Evolutionary conservation across 92 coral and sea anemone species (phyloP), one percentile per base, ranked within the genome.

Genomic region (Chrysogorgia sp.): DNA sequence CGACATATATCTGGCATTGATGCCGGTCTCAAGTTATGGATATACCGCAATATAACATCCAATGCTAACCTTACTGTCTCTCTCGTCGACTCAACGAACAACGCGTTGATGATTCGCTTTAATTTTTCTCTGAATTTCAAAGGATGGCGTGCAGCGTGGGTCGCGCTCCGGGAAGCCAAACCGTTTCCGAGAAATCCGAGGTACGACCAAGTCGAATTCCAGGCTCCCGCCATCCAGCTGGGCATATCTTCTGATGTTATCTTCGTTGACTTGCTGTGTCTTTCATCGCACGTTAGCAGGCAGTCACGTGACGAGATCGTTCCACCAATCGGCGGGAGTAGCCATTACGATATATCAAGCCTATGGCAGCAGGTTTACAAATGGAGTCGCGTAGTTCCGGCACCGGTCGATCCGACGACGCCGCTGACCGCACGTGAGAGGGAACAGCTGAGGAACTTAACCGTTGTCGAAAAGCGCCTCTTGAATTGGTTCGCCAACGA

Each of bases 141-240:
- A 56, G 89, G 89, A 3, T 86, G 89, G 89, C 78, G 86, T n/a
- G 89, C 82, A 29, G 65, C 83, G n/a, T 86, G 89, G 89, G 86
- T 86, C 0, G 37, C 33, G 3, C 52, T 80, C 52, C 15, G 17
- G 5, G 89, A 86, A 40, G 70, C 76, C 28, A 55, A 72, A 22
- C 1, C 34, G 32, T 10, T 25, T 28, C 79, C 34, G 14, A 33
- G 37, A 34, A 32, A 17, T 0, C 53, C 31, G 19, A 52, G 79
- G 20, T 72, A 53, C 43, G 65, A 72, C 34, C 14, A 55, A 53
- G 41, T 72, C 48, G n/a, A 5, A 20, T 28, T 72, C 12, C 6
- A 37, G 3, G 23, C 65, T 0, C 79, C 79, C 2, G n/a, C n/a
- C n/a, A n/a, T n/a, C n/a, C n/a, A n/a, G n/a, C n/a, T n/a, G 32